Evolutionary conservation across 2,888 invertebrate genomes (phyloP).

Genomic region (Limnephilus auricula): DNA sequence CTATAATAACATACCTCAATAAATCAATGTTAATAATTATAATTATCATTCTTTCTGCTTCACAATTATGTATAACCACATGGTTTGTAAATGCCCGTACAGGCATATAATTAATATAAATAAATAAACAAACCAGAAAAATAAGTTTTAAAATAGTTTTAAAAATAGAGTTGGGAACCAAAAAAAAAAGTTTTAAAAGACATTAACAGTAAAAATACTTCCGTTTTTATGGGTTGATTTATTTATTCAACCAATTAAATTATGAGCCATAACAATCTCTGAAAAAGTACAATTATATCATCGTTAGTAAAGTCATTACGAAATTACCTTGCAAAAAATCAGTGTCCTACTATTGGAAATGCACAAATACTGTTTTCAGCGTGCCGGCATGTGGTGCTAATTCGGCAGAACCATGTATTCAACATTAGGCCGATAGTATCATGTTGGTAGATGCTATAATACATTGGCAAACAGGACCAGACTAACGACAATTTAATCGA

Average conservation of each 20-base stretch:
- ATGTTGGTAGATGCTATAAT: background rate
- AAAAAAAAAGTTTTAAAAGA: no score
- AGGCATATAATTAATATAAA: no score
- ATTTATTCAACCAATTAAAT: background rate
- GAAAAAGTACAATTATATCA: background rate
- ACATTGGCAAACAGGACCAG: background rate
- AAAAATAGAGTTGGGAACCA: no score
- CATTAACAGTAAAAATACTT: no score
- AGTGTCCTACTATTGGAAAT: background rate
- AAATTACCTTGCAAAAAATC: background rate
- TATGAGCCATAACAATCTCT: background rate
- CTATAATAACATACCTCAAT: no score
- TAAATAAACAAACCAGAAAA: no score
- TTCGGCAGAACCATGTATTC: background rate
- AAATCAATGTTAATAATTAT: no score
- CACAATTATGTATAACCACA: no score
- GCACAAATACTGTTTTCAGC: background rate
- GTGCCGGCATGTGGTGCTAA: background rate
- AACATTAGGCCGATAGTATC: background rate
- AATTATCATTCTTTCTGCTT: no score
- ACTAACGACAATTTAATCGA: background rate
- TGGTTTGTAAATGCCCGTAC: no score
- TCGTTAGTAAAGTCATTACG: background rate
- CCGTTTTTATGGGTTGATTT: no score
- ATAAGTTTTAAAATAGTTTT: no score